phyloP scores from a whole-genome alignment of 2,113 vertebrate species.

The Emydocephalus ijimae region DNA sequence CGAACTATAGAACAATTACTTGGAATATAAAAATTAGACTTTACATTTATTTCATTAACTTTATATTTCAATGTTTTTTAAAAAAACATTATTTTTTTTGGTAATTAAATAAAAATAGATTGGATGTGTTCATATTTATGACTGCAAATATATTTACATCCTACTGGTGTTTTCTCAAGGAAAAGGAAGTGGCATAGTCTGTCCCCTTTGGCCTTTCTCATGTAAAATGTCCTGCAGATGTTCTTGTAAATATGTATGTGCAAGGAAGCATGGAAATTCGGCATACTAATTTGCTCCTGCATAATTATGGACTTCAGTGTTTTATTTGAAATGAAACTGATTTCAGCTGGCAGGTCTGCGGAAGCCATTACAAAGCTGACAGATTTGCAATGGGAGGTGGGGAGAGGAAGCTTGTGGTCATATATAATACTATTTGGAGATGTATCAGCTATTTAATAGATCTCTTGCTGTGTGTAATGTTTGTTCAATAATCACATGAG shows the following conservation, averaged over 20 bases:
- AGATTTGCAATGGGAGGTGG: neutral
- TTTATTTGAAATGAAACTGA: neutral
- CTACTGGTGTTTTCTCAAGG: neutral
- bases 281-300: neutral
- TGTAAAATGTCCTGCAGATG: neutral
- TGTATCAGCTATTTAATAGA: neutral
- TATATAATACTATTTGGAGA: neutral
- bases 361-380: neutral
- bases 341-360: neutral
- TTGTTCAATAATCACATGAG: neutral
- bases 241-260: neutral
- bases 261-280: neutral
- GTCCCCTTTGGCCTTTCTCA: neutral
- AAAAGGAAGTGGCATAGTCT: neutral
- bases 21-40: neutral
- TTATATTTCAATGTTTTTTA: neutral
- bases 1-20: neutral
- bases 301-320: neutral
- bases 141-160: neutral
- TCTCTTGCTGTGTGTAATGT: neutral
- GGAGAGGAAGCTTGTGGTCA: neutral
- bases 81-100: neutral
- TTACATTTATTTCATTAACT: neutral
- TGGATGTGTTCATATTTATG: neutral
- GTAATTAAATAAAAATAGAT: neutral